Base-by-base conservation (phyloP, 1,140 invertebrate genomes). In the Nephila pilipes region DNA sequence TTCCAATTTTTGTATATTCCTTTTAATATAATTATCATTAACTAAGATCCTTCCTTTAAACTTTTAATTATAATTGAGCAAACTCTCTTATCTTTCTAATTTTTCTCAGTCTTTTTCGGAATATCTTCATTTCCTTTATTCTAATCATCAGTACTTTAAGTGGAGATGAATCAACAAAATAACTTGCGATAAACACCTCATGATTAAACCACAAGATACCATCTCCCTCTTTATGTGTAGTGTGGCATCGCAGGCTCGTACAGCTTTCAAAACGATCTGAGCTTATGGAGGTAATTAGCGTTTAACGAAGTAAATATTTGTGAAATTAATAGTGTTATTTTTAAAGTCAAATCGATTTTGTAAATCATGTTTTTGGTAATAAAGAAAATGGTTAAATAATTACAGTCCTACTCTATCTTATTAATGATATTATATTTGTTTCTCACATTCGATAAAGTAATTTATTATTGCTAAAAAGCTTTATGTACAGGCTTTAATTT, bases 131-230 rank as follows among this genome's bases (percentile, higher is more conserved):
- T 87, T 87, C 63, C 60, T 63, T 87, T 87, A 87, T 36, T 87
- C 57, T 87, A 87, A 87, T 87, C 57, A 32, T 38, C 85, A 20
- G 10, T 22, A 29, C 32, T 29, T 58, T 63, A 87, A 87, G 36
- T 57, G 85, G 85, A 60, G 20, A 57, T 25, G 85, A 36, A 87
- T 63, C 36, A 60, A 87, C 85, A 60, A 60, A 87, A 60, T 63
- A 87, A 87, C 57, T 60, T 60, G 20, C 85, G 57, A 32, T 29
- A 63, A 87, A 60, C 25, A 36, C 57, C 85, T 38, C 18, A 60
- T 87, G 85, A 87, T 87, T 60, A 87, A 38, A 87, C 85, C 85
- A 4, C 85, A 60, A 54, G 57, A 87, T 87, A 87, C 57, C 57
- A 54, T 75, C 29, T 75, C 29, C 32, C 25, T 5, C 46, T 46